A percentile compares a stretch with the other conserved stretches of the same genome.
Evolutionary conservation across 2,888 invertebrate genomes (phyloP).

Genomic region (Altica lythri): DNA sequence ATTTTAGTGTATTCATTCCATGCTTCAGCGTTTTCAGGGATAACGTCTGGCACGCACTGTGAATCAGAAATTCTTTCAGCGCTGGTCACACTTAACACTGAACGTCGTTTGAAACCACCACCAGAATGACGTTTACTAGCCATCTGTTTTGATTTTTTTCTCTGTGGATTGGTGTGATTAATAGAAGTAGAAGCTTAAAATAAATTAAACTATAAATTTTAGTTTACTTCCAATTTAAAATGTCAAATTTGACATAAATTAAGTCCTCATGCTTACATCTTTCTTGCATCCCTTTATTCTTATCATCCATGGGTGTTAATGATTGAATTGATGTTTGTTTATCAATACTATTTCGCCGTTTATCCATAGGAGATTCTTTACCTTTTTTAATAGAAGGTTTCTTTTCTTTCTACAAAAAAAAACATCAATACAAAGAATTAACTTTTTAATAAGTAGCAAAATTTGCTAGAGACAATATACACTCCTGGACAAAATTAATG

Average conservation of each 20-base stretch:
- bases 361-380: constrained; percentile 22
- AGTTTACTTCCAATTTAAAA: too few relatives aligned
- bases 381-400: constrained; percentile 27
- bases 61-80: not conserved
- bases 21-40: constrained; percentile 37
- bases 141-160: not conserved
- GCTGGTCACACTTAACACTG: not conserved
- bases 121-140: not conserved
- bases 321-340: constrained; percentile 20
- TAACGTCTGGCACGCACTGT: constrained; percentile 31
- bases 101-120: not conserved
- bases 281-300: constrained; percentile 7
- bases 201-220: too few relatives aligned
- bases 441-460: too few relatives aligned
- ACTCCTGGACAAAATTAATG: too few relatives aligned
- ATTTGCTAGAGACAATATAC: too few relatives aligned
- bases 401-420: constrained; percentile 20
- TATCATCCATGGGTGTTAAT: too few relatives aligned
- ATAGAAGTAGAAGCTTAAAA: not conserved
- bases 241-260: too few relatives aligned
- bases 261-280: constrained; percentile 18
- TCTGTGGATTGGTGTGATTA: not conserved
- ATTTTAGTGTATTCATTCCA: constrained; percentile 33
- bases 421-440: not conserved
- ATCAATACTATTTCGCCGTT: constrained; percentile 9